Evolutionary conservation across 2,888 invertebrate species (phyloP).

Genomic region (Agrotis puta): DNA sequence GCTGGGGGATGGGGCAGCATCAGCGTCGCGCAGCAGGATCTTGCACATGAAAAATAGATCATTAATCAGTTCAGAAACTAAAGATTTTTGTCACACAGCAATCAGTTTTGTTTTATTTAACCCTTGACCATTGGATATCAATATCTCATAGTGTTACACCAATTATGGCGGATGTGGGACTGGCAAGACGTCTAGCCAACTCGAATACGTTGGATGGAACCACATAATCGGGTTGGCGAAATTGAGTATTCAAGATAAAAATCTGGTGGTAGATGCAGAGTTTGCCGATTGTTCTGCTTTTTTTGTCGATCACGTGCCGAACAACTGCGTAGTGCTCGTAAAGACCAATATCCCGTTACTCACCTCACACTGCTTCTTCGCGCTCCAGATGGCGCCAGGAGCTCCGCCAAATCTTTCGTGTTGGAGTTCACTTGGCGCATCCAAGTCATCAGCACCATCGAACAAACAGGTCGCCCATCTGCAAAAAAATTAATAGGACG

Average conservation of each 20-base stretch:
- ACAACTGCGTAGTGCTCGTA: neutral
- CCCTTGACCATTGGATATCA: neutral
- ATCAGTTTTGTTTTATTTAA: neutral
- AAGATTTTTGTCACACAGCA: neutral
- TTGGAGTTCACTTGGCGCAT: conserved; percentile 87
- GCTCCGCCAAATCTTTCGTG: conserved; percentile 92
- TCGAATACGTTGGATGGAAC: too few species aligned
- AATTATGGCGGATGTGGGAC: neutral
- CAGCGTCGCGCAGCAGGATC: conserved; percentile 92
- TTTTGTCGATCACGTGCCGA: neutral
- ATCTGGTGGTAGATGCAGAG: neutral
- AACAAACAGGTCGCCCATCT: conserved; percentile 93
- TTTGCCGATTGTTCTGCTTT: neutral
- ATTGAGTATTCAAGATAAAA: neutral
- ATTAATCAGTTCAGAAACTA: conserved; percentile 13
- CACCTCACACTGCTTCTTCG: conserved; percentile 94
- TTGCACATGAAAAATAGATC: conserved; percentile 53
- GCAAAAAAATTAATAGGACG: conserved; percentile 15
- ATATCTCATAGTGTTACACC: neutral
- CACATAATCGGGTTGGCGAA: neutral
- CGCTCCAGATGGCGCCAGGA: conserved; percentile 93
- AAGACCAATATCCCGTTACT: conserved; percentile 13
- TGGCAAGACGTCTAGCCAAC: neutral
- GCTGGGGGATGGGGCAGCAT: conserved; percentile 91
- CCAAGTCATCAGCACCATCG: conserved; percentile 89